Conservation (phyloP, 2,113 vertebrate genomes). For the Eolophus roseicapilla region DNA sequence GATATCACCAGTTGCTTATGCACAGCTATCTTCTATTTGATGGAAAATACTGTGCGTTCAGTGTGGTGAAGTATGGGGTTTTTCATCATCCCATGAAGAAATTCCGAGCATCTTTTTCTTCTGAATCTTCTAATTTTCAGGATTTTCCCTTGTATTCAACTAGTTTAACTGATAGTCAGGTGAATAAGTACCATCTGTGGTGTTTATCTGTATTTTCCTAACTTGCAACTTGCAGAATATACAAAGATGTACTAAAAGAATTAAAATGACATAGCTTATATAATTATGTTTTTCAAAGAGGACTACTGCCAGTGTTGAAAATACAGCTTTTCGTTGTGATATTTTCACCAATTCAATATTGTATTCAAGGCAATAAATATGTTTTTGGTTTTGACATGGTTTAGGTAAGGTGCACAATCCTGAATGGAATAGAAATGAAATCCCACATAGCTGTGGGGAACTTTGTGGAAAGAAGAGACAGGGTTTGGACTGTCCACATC, state of each 20-base stretch:
- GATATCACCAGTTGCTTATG: not conserved
- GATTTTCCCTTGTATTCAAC: not conserved
- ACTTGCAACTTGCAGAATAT: not conserved
- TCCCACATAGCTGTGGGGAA: constrained; percentile 98
- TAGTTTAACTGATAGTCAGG: not conserved
- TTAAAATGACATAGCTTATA: not conserved
- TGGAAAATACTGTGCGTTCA: not conserved
- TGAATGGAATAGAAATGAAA: constrained; percentile 96
- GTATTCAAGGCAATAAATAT: not conserved
- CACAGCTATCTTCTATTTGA: not conserved
- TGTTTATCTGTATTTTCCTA: not conserved
- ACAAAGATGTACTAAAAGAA: not conserved
- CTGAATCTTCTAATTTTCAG: not conserved
- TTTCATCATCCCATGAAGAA: not conserved
- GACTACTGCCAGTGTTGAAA: not conserved
- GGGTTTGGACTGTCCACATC: constrained; percentile 89
- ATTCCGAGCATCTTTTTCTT: not conserved
- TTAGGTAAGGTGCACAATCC: constrained; percentile 94
- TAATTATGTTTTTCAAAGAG: not conserved
- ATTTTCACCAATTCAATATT: not conserved
- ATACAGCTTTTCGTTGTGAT: not conserved
- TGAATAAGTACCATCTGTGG: not conserved
- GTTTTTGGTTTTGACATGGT: not conserved
- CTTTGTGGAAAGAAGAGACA: constrained; percentile 95
- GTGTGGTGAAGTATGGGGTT: not conserved